Evolutionary conservation across 1,140 invertebrate species (phyloP).

Genomic region (Samia ricini): DNA sequence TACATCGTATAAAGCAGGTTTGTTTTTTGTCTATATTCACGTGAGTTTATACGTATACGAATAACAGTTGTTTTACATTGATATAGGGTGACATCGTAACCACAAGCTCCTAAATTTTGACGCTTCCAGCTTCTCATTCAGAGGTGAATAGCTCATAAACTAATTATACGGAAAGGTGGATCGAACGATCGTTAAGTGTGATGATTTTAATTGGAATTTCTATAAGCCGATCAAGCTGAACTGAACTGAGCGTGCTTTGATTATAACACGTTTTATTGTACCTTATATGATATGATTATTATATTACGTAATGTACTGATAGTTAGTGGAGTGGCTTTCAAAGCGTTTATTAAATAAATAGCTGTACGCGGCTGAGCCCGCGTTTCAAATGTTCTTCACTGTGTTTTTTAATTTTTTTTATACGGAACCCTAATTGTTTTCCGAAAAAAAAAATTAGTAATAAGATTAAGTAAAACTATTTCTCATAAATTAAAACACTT

Average conservation of each 20-base stretch:
- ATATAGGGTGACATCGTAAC: not conserved
- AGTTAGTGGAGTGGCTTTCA: not conserved
- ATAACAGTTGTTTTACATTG: not conserved
- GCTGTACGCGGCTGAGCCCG: not conserved
- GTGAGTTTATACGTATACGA: not conserved
- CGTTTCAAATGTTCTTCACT: too few relatives aligned
- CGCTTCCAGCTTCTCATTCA: not conserved
- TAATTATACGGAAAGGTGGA: conserved; percentile 12
- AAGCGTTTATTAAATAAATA: not conserved
- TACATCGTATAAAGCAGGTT: not conserved
- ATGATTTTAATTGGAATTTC: conserved; percentile 29
- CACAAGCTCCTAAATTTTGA: not conserved
- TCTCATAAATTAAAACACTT: too few relatives aligned
- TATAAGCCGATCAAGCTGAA: conserved; percentile 18
- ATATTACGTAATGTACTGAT: not conserved
- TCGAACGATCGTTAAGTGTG: conserved; percentile 4
- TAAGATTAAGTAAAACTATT: too few relatives aligned
- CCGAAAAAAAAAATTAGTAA: too few relatives aligned
- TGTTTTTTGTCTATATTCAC: not conserved
- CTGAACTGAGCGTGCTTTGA: not conserved
- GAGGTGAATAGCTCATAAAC: conserved; percentile 22
- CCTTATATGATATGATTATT: not conserved
- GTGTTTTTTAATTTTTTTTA: too few relatives aligned
- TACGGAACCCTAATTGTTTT: too few relatives aligned
- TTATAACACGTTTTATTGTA: conserved; percentile 1